phyloP scores from a whole-genome alignment of 2,113 vertebrate genomes.

The Ceyx melanurus region DNA sequence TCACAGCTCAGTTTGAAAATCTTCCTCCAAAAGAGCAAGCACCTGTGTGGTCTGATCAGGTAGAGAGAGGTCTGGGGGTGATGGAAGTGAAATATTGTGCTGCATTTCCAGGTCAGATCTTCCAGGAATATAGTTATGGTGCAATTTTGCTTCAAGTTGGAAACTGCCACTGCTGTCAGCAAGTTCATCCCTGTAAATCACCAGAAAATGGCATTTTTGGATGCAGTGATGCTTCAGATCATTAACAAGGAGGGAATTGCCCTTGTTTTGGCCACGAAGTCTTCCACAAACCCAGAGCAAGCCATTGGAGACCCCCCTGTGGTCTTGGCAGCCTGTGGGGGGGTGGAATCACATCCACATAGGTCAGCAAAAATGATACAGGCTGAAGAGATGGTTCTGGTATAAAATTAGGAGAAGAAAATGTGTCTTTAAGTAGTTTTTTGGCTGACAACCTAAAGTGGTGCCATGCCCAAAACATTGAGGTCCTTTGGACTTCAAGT shows the following conservation, averaged over 20 bases:
- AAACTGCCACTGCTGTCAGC: neutral
- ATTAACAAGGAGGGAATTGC: neutral
- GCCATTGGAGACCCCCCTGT: accelerated
- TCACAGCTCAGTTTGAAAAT: neutral
- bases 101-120: neutral
- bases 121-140: neutral
- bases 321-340: neutral
- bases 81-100: neutral
- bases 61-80: neutral
- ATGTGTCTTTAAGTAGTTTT: accelerated
- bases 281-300: neutral
- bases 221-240: neutral
- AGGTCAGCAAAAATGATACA: accelerated
- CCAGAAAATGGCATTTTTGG: neutral
- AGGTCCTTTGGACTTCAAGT: accelerated
- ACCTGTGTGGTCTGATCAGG: neutral
- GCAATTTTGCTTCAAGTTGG: neutral
- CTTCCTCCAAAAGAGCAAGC: neutral
- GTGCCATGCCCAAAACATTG: neutral
- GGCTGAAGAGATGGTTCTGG: neutral
- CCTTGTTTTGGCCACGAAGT: neutral
- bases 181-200: neutral
- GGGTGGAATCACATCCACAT: accelerated
- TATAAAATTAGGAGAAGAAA: neutral
- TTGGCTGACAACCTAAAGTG: neutral